Evolutionary conservation across 2,888 invertebrate species (phyloP), one percentile per base, ranked within the genome.

Genomic region (Xestia rhomboidea): DNA sequence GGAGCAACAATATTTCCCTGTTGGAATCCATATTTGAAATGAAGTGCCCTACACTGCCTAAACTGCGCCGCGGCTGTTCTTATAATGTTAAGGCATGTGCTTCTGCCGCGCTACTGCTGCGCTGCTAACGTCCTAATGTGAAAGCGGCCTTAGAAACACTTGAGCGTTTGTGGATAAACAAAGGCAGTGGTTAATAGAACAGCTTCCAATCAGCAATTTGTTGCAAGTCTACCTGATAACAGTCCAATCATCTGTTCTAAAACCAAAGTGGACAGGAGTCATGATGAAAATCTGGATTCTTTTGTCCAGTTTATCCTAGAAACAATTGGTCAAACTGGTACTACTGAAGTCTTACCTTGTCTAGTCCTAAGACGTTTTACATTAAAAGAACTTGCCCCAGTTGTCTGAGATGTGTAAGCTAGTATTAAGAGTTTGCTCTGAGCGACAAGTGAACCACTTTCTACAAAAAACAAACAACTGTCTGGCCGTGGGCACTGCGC

Each of bases 391-490:
- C 13, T 63, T 46, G 74, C 27, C 44, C 57, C 70, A 68, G 75
- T 60, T 74, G n/a, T 41, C 38, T n/a, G 18, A 44, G 68, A 54
- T 76, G 63, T 79, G 57, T 66, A 46, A 54, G 49, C 68, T 67
- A 38, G 68, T 30, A 63, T 60, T 63, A 66, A 67, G 34, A 38
- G 34, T 63, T 72, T 13, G 83, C 79, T 79, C 51, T 54, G 13
- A 38, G 73, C 74, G 67, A 77, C 80, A 80, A 67, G 54, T 83
- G 75, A 68, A 63, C 73, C 76, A 83, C 84, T 84, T 84, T 84
- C 86, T 83, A 86, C 68, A 75, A 75, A 85, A 85, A 86, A 86
- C 66, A 83, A 83, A 71, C 68, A 71, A 68, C 30, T 62, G 38
- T 38, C 62, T 81, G 57, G 46, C 72, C 66, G 76, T n/a, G 60